These are phyloP conservation scores for Sebastes flavidus DNA, from an alignment of 2,797 vertebrate genomes.

Conservation along the genomic window DNA sequence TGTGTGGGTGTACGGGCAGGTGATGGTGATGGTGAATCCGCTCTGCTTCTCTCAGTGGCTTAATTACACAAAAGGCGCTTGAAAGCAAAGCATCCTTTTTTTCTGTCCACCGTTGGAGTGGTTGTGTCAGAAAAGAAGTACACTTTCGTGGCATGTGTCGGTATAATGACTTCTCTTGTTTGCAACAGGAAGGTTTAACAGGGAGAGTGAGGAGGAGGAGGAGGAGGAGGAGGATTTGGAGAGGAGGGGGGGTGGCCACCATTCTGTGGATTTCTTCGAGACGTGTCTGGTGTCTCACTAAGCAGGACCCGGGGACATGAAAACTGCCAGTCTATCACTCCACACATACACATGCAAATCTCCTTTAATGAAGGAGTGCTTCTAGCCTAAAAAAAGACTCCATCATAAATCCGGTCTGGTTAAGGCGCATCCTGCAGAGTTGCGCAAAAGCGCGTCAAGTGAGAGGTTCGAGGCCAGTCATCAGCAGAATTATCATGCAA, in stretches of 20 bases:
- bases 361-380: neutral
- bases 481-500: slow-evolving; percentile 13
- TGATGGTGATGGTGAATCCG: slow-evolving; percentile 59
- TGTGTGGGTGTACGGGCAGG: slow-evolving; percentile 67
- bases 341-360: neutral
- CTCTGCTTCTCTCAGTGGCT: slow-evolving; percentile 68
- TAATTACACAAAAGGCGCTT: slow-evolving; percentile 79
- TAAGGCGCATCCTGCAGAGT: slow-evolving; percentile 61
- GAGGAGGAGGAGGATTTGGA: neutral
- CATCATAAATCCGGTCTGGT: slow-evolving; percentile 14
- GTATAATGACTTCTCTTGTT: slow-evolving; percentile 75
- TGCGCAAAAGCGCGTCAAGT: slow-evolving; percentile 71
- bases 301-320: slow-evolving; percentile 66
- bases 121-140: neutral
- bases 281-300: slow-evolving; percentile 85
- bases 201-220: slow-evolving; percentile 40
- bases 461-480: slow-evolving; percentile 51
- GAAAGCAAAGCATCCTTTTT: slow-evolving; percentile 3
- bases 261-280: slow-evolving; percentile 85
- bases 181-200: slow-evolving; percentile 81
- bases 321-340: slow-evolving; percentile 46
- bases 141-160: slow-evolving; percentile 43
- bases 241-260: slow-evolving; percentile 42
- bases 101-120: slow-evolving; percentile 3
- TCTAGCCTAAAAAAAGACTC: neutral